A percentile compares a stretch with the other conserved stretches of the same genome.
These are phyloP conservation scores for Xiphophorus maculatus DNA, from an alignment of 2,113 vertebrate genomes.

Conservation along the genomic window DNA sequence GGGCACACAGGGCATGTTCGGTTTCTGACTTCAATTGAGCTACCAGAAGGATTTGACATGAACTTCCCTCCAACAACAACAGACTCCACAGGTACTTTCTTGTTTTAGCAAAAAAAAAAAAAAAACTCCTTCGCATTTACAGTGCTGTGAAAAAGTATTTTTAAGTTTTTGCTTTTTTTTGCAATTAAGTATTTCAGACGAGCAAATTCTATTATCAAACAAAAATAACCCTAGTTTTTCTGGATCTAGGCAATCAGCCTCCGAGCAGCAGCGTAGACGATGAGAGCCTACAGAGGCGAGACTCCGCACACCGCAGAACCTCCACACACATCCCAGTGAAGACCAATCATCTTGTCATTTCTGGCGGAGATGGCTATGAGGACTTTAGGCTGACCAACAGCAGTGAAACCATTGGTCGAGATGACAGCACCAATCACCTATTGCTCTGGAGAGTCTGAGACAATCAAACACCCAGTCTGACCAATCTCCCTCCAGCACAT, in stretches of 20 bases:
- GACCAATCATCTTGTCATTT: conserved; percentile 93
- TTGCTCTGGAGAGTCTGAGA: conserved; percentile 94
- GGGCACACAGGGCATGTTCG: conserved; percentile 97
- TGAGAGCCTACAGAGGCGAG: conserved; percentile 82
- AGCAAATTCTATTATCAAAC: background rate
- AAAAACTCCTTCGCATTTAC: no score
- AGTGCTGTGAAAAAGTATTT: no score
- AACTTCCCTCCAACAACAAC: conserved; percentile 80
- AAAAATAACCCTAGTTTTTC: background rate
- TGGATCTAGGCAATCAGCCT: conserved; percentile 59
- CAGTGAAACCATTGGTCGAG: conserved; percentile 94
- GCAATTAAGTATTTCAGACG: background rate
- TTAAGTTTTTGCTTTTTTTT: background rate
- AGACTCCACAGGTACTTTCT: conserved; percentile 62
- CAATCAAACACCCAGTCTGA: background rate
- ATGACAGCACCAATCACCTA: conserved; percentile 98
- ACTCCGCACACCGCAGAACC: conserved; percentile 81
- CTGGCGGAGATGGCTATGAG: conserved; percentile 95
- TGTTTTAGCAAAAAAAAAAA: background rate
- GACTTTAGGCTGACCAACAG: conserved; percentile 94
- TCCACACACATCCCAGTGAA: conserved; percentile 78
- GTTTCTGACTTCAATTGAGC: conserved; percentile 93
- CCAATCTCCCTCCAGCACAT: conserved; percentile 18
- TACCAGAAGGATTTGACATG: conserved; percentile 89
- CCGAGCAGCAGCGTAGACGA: conserved; percentile 73